Base-by-base conservation (phyloP, 2,888 invertebrate species). In the Opisthograptis luteolata region DNA sequence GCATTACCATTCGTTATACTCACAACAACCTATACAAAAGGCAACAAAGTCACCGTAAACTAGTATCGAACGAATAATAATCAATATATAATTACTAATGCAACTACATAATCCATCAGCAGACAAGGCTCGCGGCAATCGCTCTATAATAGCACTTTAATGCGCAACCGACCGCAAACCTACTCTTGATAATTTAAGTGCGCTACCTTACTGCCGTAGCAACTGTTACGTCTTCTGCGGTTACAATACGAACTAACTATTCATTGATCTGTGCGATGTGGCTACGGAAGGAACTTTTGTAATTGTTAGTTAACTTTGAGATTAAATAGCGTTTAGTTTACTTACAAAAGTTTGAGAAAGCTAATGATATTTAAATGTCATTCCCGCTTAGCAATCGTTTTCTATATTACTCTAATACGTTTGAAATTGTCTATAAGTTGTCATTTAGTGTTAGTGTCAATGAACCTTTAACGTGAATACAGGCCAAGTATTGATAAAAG, bases 121-220 rank as follows among this genome's bases (percentile, higher is more conserved):
- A 55, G 55, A 52, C 53, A 31, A 48, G 40, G 40, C 53, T 35
- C 15, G 45, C 55, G 50, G 56, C 61, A 61, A 61, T 65, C 49
- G 52, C 46, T 56, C 58, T 51, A 57, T 68, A 80, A 81, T 77
- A 76, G 73, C 76, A 66, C 68, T 72, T 68, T 76, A 78, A 79
- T 76, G 70, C 69, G 68, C 62, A 70, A 69, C 69, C 66, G 68
- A 77, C 77, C 78, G 72, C 76, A 66, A 71, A 76, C 79, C 76
- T 73, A 63, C 75, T 79, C 71, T 78, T 83, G 83, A 84, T 84
- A 79, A 83, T 81, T 80, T 79, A 78, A 81, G 73, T 74, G 71
- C 70, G 73, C 75, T 76, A 73, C 64, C n/a, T n/a, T n/a, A n/a
- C n/a, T n/a, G 17, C 10, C 70, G 70, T 70, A 19, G 36, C 17